Percentiles rank a stretch among this genome's conserved stretches.
phyloP scores from a whole-genome alignment of 37 sponge, comb jelly and placozoan genomes.

The Oopsacas minuta region DNA sequence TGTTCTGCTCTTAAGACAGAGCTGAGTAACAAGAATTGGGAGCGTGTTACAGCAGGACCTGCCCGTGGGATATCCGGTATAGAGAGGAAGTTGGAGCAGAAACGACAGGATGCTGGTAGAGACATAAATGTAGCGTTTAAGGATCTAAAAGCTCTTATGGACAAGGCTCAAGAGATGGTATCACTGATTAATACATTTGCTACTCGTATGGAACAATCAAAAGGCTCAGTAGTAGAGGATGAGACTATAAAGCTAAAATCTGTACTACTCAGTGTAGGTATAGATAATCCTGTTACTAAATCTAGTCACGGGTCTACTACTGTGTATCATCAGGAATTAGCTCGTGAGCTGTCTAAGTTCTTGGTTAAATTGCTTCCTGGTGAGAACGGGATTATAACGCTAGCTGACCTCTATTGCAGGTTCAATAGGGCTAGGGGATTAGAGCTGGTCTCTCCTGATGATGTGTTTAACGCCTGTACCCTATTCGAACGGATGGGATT shows the following conservation, averaged over 20 bases:
- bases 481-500: constrained; percentile 51
- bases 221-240: constrained; percentile 74
- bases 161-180: constrained; percentile 88
- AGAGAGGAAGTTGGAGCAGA: constrained; percentile 71
- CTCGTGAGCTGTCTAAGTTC: constrained; percentile 65
- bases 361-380: constrained; percentile 45
- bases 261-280: constrained; percentile 81
- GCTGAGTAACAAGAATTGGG: constrained; percentile 44
- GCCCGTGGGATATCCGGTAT: constrained; percentile 70
- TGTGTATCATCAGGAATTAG: constrained; percentile 72
- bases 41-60: constrained; percentile 26
- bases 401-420: constrained; percentile 90
- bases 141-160: constrained; percentile 87
- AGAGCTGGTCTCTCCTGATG: constrained; percentile 96
- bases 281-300: constrained; percentile 91
- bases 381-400: constrained; percentile 71
- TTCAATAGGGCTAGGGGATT: constrained; percentile 93
- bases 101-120: constrained; percentile 46
- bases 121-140: constrained; percentile 73
- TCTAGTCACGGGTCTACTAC: constrained; percentile 74
- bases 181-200: constrained; percentile 73
- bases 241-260: constrained; percentile 87
- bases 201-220: constrained; percentile 67
- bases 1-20: constrained; percentile 21
- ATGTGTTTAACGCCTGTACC: constrained; percentile 76